Conservation (phyloP, 1,140 invertebrate species). For the Brachionus paranguensis region DNA sequence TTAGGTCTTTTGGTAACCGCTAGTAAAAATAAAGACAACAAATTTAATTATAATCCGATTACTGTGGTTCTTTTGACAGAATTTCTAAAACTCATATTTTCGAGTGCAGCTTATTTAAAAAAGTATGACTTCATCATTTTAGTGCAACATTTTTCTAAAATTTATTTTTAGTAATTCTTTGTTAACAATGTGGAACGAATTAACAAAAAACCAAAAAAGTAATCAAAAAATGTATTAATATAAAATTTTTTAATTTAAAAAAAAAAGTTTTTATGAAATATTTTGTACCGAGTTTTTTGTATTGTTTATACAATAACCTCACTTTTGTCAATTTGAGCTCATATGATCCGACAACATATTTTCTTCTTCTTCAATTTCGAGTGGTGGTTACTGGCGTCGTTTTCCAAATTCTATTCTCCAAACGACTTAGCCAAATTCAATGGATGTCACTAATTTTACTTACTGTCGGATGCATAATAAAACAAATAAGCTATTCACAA, state of each 20-base stretch:
- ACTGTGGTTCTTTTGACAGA: slow-evolving; percentile 81
- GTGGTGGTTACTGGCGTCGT: slow-evolving; percentile 84
- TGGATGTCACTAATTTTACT: slow-evolving; percentile 81
- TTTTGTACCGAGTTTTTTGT: slow-evolving; percentile 79
- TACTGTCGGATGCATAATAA: slow-evolving; percentile 82
- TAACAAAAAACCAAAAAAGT: slow-evolving; percentile 39
- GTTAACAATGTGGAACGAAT: not conserved
- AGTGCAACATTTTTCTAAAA: not conserved
- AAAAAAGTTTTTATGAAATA: slow-evolving; percentile 70
- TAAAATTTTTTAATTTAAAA: not conserved
- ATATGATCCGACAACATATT: slow-evolving; percentile 91
- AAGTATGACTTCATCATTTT: slow-evolving; percentile 47
- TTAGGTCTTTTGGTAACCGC: slow-evolving; percentile 81
- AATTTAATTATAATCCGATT: slow-evolving; percentile 78
- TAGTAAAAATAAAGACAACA: slow-evolving; percentile 71
- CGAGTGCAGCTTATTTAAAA: slow-evolving; percentile 63
- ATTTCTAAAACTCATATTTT: slow-evolving; percentile 72
- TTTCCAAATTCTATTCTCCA: slow-evolving; percentile 84
- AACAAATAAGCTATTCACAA: slow-evolving; percentile 68
- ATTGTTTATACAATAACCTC: slow-evolving; percentile 90
- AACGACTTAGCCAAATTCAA: slow-evolving; percentile 71
- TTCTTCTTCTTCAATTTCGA: slow-evolving; percentile 80
- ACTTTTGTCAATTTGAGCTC: slow-evolving; percentile 79
- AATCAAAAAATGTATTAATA: slow-evolving; percentile 37
- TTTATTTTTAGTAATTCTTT: slow-evolving; percentile 9